Conservation (phyloP, 2,113 vertebrate genomes). For the Peromyscus polionotus region DNA sequence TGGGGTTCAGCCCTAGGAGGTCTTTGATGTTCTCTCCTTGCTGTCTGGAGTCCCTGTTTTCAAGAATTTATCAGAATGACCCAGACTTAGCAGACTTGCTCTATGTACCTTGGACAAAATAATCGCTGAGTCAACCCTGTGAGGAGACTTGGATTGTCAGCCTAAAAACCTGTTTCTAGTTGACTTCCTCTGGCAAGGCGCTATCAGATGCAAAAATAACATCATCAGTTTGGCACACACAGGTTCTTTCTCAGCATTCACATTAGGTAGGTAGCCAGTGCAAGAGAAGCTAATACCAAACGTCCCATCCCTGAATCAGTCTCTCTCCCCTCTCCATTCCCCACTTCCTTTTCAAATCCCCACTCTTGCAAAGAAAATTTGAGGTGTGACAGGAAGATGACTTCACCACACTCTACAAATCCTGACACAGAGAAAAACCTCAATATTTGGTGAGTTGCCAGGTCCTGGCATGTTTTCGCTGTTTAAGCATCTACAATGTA, state of each 20-base stretch:
- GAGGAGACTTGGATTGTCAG: slow-evolving; percentile 68
- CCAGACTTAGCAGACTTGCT: slow-evolving; percentile 79
- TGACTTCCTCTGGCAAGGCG: slow-evolving; percentile 65
- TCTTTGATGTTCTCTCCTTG: slow-evolving; percentile 80
- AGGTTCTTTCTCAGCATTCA: neutral
- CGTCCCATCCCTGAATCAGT: neutral
- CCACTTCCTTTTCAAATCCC: neutral
- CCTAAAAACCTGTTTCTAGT: slow-evolving; percentile 74
- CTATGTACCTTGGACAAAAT: slow-evolving; percentile 83
- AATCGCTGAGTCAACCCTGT: slow-evolving; percentile 76
- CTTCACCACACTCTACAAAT: slow-evolving; percentile 38
- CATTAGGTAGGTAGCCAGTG: neutral
- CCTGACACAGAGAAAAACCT: neutral
- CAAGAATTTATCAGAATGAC: slow-evolving; percentile 83
- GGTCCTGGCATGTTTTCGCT: neutral
- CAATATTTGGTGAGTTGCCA: neutral
- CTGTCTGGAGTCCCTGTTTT: slow-evolving; percentile 79
- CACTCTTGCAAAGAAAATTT: neutral
- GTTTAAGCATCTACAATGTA: neutral
- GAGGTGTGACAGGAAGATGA: neutral
- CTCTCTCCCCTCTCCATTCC: neutral
- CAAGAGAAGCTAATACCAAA: neutral
- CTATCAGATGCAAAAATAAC: slow-evolving; percentile 63
- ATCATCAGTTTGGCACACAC: slow-evolving; percentile 25
- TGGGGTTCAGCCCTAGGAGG: slow-evolving; percentile 71